A percentile compares a stretch with the other conserved stretches of the same genome.
phyloP scores from a whole-genome alignment of 2,888 invertebrate genomes.

The Steromphala cineraria region DNA sequence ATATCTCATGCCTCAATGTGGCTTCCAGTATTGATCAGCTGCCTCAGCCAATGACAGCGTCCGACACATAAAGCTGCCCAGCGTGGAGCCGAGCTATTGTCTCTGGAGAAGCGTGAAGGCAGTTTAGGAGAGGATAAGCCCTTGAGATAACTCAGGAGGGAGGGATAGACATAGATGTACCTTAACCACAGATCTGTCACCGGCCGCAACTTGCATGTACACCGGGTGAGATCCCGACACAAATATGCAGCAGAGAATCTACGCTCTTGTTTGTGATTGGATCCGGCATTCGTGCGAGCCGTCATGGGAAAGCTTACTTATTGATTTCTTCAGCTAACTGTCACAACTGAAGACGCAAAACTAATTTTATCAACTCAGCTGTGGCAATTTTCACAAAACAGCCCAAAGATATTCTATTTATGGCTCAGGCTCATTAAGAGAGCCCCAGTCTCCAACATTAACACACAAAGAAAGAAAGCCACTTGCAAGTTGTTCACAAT shows the following conservation, averaged over 20 bases:
- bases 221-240: too few species aligned
- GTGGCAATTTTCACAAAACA: slow-evolving; percentile 5
- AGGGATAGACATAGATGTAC: too few species aligned
- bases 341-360: not conserved
- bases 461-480: not conserved
- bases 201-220: too few species aligned
- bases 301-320: not conserved
- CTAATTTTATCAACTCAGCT: slow-evolving; percentile 3
- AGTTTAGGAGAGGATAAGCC: not conserved
- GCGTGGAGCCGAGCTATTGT: not conserved
- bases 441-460: not conserved
- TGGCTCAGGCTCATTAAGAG: not conserved
- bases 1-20: not conserved
- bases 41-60: not conserved
- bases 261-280: not conserved
- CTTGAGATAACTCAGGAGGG: not conserved
- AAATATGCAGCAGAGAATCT: not conserved
- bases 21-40: not conserved
- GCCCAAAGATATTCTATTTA: slow-evolving; percentile 4
- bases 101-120: not conserved
- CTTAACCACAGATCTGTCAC: too few species aligned
- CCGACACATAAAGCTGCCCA: not conserved
- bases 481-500: not conserved
- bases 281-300: not conserved
- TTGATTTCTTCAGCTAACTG: slow-evolving; percentile 2